phyloP scores from a whole-genome alignment of 2,888 invertebrate species.

The Ctenicera cuprea region DNA sequence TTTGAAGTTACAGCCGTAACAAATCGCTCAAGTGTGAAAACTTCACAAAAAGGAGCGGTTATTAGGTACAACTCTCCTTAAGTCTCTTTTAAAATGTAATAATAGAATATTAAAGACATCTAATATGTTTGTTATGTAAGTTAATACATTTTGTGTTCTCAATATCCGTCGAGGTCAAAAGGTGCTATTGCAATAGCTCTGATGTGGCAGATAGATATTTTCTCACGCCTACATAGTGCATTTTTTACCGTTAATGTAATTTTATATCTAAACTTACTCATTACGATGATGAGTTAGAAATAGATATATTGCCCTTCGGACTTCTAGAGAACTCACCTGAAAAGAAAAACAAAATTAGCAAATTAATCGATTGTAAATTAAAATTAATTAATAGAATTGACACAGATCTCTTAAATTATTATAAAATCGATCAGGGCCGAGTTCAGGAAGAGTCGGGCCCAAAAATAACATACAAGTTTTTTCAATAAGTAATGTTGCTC shows the following conservation, averaged over 20 bases:
- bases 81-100: neutral
- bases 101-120: conserved; percentile 6
- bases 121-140: conserved; percentile 27
- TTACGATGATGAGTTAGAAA: neutral
- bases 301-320: neutral
- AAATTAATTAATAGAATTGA: no score
- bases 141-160: conserved; percentile 21
- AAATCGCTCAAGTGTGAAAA: neutral
- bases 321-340: conserved; percentile 4
- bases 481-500: no score
- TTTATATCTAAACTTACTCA: neutral
- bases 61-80: neutral
- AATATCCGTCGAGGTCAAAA: neutral
- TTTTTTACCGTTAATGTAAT: no score
- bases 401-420: no score
- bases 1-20: neutral
- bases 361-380: no score
- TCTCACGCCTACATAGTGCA: conserved; percentile 1
- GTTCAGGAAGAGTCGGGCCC: no score
- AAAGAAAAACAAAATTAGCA: neutral
- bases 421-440: no score
- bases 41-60: neutral
- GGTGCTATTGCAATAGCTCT: neutral
- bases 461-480: no score
- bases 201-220: neutral